Base-by-base conservation (phyloP, 2,888 invertebrate species). In the Drosophila dives region DNA sequence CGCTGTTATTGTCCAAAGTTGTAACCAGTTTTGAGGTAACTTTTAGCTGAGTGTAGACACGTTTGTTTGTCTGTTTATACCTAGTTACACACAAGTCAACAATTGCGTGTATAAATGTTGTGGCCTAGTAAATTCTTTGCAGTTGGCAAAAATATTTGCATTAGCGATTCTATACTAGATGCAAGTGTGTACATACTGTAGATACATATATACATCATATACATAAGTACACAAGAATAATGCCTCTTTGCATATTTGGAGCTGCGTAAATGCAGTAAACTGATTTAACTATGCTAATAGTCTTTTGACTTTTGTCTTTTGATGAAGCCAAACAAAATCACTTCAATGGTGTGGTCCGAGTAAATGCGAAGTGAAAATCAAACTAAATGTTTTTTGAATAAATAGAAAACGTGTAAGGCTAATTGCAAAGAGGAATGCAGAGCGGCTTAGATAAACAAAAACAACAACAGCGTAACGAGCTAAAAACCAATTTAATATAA, bases 101-200 rank as follows among this genome's bases (percentile, higher is more conserved):
- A 15, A 42, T 15, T 59, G 45, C 51, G 34, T 49, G 15, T 70
- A 38, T 51, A 26, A 48, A 72, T 75, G 48, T 66, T 42, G 64
- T 76, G 72, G 61, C 80, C 81, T 80, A 76, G 80, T 77, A 80
- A 80, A 80, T 77, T 71, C 64, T 80, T 76, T 64, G 80, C 66
- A 80, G 71, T 75, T 71, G 80, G 71, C 80, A 42, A 80, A 80
- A 72, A 72, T 80, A 77, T 80, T 72, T 80, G 77, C 76, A 64
- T 77, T 79, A 77, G 23, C 53, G 60, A 42, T 59, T 20, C 11
- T 66, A 66, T 60, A 63, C 61, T 68, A 74, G 36, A 55, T 61
- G 33, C 67, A 29, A 15, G n/a, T 32, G 7, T 33, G 10, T n/a
- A 32, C 23, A 26, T 33, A 33, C n/a, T 26, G 20, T 36, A 12